These are phyloP conservation scores for Varecia variegata DNA, from an alignment of 2,797 vertebrate species.

Conservation along the genomic window DNA sequence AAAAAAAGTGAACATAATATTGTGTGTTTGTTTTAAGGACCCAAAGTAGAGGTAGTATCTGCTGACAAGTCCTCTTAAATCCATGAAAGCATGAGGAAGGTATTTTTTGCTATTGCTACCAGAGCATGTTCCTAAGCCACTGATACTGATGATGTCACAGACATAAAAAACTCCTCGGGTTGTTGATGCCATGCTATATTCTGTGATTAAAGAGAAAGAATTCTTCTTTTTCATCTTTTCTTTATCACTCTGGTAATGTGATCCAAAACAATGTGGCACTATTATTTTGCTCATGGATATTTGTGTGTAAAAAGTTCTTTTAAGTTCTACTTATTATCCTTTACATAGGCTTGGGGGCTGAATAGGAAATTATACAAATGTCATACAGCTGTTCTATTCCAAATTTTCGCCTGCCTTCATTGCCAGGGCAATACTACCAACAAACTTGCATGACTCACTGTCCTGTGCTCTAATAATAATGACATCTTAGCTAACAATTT, in stretches of 20 bases:
- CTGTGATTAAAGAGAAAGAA: not conserved
- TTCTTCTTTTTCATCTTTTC: not conserved
- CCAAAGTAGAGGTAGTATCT: not conserved
- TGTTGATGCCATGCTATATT: not conserved
- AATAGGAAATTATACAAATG: not conserved
- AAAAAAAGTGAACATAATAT: not conserved
- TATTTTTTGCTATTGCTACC: not conserved
- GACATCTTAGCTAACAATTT: not conserved
- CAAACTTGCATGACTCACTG: not conserved
- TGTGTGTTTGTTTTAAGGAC: not conserved
- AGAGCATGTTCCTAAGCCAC: not conserved
- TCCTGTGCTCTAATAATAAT: not conserved
- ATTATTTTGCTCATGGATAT: not conserved
- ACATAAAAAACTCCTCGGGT: not conserved
- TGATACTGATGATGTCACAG: not conserved
- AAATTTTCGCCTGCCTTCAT: not conserved
- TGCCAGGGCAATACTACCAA: not conserved
- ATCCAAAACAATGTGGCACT: not conserved
- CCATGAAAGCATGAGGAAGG: not conserved
- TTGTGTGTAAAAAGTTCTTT: not conserved
- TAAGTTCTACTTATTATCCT: not conserved
- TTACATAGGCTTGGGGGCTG: not conserved
- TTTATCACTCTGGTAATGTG: not conserved
- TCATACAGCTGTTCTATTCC: not conserved
- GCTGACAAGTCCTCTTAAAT: not conserved